A percentile compares a stretch with the other conserved stretches of the same genome.
phyloP scores from a whole-genome alignment of 2,888 invertebrate genomes.

The Drosophila mayaguana region DNA sequence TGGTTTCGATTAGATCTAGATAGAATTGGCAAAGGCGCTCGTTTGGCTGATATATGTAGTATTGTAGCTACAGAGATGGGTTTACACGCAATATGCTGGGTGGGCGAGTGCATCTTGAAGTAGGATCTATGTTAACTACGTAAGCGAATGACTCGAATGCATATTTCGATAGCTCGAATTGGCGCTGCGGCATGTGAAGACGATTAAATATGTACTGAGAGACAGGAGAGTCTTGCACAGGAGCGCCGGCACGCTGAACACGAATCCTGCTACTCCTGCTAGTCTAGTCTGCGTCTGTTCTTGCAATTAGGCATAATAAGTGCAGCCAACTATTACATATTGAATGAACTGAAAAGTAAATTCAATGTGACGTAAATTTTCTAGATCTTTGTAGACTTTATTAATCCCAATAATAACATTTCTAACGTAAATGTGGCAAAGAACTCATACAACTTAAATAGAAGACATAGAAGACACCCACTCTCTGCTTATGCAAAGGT shows the following conservation, averaged over 20 bases:
- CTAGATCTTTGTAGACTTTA: too few species aligned
- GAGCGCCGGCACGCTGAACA: not conserved
- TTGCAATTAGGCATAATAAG: not conserved
- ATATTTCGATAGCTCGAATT: not conserved
- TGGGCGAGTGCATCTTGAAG: slow-evolving; percentile 22
- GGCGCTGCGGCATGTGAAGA: not conserved
- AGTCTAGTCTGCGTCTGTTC: not conserved
- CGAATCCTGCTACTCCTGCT: not conserved
- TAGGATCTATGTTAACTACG: slow-evolving; percentile 11
- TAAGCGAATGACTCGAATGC: slow-evolving; percentile 35
- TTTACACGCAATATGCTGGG: slow-evolving; percentile 30
- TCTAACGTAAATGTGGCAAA: too few species aligned
- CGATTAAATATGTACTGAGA: not conserved
- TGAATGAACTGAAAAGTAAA: not conserved
- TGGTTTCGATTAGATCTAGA: slow-evolving; percentile 74
- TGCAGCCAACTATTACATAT: not conserved
- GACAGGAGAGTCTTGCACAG: not conserved
- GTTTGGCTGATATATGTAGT: slow-evolving; percentile 40
- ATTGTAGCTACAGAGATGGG: slow-evolving; percentile 36
- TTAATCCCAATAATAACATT: too few species aligned
- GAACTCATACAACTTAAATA: too few species aligned
- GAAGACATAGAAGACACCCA: too few species aligned
- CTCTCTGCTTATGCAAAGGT: too few species aligned
- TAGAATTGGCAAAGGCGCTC: slow-evolving; percentile 71
- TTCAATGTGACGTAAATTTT: not conserved